Evolutionary conservation across 2,797 vertebrate genomes (phyloP).

Genomic region (Alosa sapidissima): DNA sequence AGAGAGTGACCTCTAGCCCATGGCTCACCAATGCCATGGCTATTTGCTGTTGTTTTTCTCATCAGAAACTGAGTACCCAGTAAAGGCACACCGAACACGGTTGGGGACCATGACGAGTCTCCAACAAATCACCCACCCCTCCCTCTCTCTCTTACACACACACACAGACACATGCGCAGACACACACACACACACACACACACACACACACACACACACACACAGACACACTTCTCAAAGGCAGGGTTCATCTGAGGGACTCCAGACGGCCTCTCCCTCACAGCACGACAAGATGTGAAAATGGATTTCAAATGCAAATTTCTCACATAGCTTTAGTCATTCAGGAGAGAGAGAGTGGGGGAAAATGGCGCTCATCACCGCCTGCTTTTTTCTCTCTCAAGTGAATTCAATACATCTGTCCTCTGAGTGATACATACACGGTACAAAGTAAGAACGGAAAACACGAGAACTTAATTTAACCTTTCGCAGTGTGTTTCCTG

Average conservation of each 20-base stretch:
- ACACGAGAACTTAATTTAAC: not conserved
- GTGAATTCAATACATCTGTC: not conserved
- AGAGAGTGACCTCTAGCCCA: not conserved
- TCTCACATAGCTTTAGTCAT: conserved; percentile 20
- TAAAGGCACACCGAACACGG: not conserved
- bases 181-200: too few species aligned
- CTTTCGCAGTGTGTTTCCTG: not conserved
- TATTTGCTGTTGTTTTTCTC: not conserved
- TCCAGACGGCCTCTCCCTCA: conserved; percentile 15
- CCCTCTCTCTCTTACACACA: conserved; percentile 17
- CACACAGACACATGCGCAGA: too few species aligned
- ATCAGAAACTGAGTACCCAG: not conserved
- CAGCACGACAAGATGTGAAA: conserved; percentile 16
- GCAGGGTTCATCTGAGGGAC: conserved; percentile 15
- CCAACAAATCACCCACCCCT: not conserved
- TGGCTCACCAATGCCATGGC: not conserved
- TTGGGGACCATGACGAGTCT: not conserved
- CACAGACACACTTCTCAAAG: not conserved
- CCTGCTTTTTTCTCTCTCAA: not conserved
- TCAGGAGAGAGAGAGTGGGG: not conserved
- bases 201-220: too few species aligned
- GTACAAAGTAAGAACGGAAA: not conserved
- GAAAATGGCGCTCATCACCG: not conserved
- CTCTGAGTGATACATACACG: not conserved
- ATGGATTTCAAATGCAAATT: conserved; percentile 25